Evolutionary conservation across 2,113 vertebrate genomes (phyloP).

Genomic region (Reinhardtius hippoglossoides): DNA sequence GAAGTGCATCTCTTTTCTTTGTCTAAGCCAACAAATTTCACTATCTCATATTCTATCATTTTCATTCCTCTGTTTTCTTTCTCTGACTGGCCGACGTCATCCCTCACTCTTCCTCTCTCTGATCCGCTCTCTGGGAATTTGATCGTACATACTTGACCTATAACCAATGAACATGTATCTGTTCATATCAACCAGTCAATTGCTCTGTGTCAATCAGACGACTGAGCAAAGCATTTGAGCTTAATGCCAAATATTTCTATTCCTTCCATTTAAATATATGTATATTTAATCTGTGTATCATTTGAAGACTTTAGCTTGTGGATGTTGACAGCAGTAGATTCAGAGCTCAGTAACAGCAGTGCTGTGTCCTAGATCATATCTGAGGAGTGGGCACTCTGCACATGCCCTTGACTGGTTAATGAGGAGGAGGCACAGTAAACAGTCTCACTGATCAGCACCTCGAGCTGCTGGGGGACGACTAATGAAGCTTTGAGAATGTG

Average conservation of each 20-base stretch:
- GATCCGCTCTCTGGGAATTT: not conserved
- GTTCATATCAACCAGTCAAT: not conserved
- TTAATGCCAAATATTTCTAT: not conserved
- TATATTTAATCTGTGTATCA: not conserved
- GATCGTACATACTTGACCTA: not conserved
- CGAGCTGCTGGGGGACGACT: not conserved
- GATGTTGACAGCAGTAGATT: constrained; percentile 3
- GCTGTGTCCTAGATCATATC: constrained; percentile 16
- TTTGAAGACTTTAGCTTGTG: not conserved
- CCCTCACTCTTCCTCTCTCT: not conserved
- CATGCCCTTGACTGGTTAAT: constrained; percentile 39
- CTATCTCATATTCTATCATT: not conserved
- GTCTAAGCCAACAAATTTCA: constrained; percentile 2
- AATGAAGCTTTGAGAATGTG: constrained; percentile 15
- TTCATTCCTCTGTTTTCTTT: not conserved
- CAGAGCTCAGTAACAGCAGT: not conserved
- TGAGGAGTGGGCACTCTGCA: constrained; percentile 1
- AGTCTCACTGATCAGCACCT: constrained; percentile 35
- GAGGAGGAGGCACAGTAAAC: constrained; percentile 38
- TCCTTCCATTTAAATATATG: not conserved
- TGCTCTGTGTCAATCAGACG: not conserved
- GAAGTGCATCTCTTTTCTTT: constrained; percentile 26
- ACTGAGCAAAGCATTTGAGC: not conserved
- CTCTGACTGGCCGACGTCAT: not conserved
- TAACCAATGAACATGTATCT: not conserved